Conservation (phyloP, 1,140 invertebrate species). For the Pseudomyrmex pallidus region DNA sequence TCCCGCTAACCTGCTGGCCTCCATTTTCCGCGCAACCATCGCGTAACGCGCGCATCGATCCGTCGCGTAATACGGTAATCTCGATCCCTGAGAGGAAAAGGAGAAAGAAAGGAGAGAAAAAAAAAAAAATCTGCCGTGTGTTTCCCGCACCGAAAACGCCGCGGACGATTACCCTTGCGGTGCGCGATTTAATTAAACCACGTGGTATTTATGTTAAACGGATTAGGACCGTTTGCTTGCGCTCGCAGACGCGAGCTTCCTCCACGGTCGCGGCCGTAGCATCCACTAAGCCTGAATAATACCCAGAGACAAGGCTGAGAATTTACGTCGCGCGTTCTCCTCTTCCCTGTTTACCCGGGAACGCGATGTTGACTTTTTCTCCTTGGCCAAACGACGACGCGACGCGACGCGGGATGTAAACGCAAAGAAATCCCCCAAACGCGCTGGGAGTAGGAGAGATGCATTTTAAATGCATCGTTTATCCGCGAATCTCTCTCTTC, state of each 20-base stretch:
- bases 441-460: constrained; percentile 16
- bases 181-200: constrained; percentile 76
- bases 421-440: constrained; percentile 70
- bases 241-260: constrained; percentile 59
- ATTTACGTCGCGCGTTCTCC: constrained; percentile 65
- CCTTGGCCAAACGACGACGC: constrained; percentile 48
- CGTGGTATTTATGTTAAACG: constrained; percentile 77
- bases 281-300: constrained; percentile 78
- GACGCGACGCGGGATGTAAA: constrained; percentile 46
- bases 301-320: constrained; percentile 71
- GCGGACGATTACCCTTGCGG: constrained; percentile 52
- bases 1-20: neutral
- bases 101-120: neutral
- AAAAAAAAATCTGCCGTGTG: constrained; percentile 25
- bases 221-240: constrained; percentile 78
- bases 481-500: constrained; percentile 32
- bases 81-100: neutral
- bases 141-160: constrained; percentile 19
- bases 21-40: neutral
- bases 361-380: constrained; percentile 70
- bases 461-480: constrained; percentile 41
- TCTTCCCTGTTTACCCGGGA: constrained; percentile 44
- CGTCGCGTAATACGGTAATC: constrained; percentile 20
- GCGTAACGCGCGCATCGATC: constrained; percentile 12
- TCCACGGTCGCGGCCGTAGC: constrained; percentile 58